Conservation (phyloP, 1,140 invertebrate species). For the Triops cancriformis region DNA sequence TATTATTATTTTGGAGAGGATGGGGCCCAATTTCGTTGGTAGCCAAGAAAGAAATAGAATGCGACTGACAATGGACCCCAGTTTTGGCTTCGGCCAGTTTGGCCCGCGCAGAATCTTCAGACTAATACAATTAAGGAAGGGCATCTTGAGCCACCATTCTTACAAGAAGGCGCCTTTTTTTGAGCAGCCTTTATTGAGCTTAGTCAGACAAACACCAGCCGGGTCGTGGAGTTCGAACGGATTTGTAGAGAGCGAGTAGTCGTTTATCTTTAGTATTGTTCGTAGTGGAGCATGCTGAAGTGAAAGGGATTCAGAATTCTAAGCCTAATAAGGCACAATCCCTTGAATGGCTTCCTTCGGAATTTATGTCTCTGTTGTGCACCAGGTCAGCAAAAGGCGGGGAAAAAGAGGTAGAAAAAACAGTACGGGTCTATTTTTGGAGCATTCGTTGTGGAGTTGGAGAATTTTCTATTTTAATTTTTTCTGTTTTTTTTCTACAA, state of each 20-base stretch:
- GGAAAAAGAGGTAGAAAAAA: background rate
- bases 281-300: background rate
- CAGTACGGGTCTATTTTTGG: background rate
- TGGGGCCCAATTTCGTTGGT: too few relatives aligned
- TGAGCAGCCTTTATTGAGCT: background rate
- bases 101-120: background rate
- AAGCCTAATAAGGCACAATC: background rate
- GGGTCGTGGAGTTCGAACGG: background rate
- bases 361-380: background rate
- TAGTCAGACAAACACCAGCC: background rate
- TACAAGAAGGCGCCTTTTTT: background rate
- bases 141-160: background rate
- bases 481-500: too few relatives aligned
- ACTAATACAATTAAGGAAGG: background rate
- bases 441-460: too few relatives aligned
- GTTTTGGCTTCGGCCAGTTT: background rate
- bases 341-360: background rate
- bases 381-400: background rate
- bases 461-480: too few relatives aligned
- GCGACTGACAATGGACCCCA: too few relatives aligned
- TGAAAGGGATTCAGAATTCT: background rate
- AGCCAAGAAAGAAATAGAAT: too few relatives aligned
- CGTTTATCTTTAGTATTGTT: background rate
- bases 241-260: background rate
- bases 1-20: too few relatives aligned